Conservation (phyloP, 1,140 invertebrate species). For the Lordiphosa clarofinis region DNA sequence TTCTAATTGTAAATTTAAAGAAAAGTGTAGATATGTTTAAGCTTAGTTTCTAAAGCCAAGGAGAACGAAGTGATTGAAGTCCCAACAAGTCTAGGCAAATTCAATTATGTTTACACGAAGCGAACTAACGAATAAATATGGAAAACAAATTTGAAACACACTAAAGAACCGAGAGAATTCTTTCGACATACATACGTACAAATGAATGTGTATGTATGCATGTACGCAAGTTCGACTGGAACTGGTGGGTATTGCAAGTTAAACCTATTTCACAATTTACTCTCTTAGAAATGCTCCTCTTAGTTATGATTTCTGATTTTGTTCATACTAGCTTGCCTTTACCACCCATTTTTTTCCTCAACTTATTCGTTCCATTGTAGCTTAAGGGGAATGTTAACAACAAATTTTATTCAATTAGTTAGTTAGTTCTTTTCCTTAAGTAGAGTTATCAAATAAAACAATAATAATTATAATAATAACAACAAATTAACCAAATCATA, state of each 20-base stretch:
- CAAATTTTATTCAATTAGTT: conserved; percentile 30
- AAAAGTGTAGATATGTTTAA: conserved; percentile 67
- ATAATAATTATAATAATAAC: conserved; percentile 6
- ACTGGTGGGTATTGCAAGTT: conserved; percentile 69
- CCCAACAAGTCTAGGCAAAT: conserved; percentile 55
- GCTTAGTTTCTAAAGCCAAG: conserved; percentile 59
- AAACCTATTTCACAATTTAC: conserved; percentile 25
- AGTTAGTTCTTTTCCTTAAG: conserved; percentile 65
- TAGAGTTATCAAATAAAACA: conserved; percentile 37
- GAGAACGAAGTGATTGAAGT: conserved; percentile 15
- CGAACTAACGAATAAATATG: conserved; percentile 44
- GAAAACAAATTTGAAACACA: conserved; percentile 46
- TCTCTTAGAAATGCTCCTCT: conserved; percentile 15
- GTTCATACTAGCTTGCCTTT: conserved; percentile 23
- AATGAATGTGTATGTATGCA: not conserved
- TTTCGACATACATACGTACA: conserved; percentile 18
- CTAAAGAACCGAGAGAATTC: conserved; percentile 30
- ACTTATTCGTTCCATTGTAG: conserved; percentile 4
- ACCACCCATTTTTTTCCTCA: not conserved
- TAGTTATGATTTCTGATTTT: conserved; percentile 5
- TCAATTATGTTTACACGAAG: conserved; percentile 62
- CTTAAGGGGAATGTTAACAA: conserved; percentile 1
- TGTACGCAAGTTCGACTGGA: conserved; percentile 25
- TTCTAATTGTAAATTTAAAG: conserved; percentile 57
- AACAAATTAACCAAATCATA: conserved; percentile 39